Conservation (phyloP, 2,888 invertebrate genomes). For the Acholoe squamosa region DNA sequence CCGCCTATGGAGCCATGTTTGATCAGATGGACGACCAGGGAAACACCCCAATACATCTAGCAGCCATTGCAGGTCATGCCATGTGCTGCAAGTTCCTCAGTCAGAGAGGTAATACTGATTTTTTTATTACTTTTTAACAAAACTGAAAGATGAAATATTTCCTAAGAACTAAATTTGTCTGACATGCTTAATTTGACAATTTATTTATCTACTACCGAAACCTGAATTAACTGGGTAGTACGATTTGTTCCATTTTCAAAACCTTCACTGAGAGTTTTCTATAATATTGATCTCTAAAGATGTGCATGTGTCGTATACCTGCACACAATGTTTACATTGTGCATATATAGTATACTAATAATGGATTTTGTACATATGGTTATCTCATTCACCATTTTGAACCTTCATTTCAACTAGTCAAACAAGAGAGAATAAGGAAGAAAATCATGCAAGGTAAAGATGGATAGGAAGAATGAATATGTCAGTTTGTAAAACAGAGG, state of each 20-base stretch:
- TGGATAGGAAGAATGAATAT: neutral
- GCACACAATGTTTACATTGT: no score
- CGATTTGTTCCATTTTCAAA: no score
- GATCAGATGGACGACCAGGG: conserved; percentile 80
- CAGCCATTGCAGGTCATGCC: conserved; percentile 80
- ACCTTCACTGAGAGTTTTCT: no score
- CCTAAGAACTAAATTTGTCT: conserved; percentile 18
- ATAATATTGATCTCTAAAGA: no score
- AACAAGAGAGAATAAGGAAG: conserved; percentile 48
- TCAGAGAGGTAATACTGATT: conserved; percentile 79
- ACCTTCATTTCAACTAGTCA: neutral
- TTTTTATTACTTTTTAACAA: neutral
- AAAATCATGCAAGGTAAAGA: conserved; percentile 53
- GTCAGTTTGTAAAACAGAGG: no score
- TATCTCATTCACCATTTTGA: no score
- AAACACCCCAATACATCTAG: conserved; percentile 82
- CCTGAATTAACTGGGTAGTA: no score
- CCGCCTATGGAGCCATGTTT: conserved; percentile 82
- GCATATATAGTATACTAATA: no score
- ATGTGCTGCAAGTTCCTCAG: conserved; percentile 81
- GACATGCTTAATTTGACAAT: neutral
- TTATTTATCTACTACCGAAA: no score
- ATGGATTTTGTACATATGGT: no score
- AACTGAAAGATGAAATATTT: neutral
- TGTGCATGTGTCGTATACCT: no score